Evolutionary conservation across 2,888 invertebrate species (phyloP).

Genomic region (Ypsolopha sequella): DNA sequence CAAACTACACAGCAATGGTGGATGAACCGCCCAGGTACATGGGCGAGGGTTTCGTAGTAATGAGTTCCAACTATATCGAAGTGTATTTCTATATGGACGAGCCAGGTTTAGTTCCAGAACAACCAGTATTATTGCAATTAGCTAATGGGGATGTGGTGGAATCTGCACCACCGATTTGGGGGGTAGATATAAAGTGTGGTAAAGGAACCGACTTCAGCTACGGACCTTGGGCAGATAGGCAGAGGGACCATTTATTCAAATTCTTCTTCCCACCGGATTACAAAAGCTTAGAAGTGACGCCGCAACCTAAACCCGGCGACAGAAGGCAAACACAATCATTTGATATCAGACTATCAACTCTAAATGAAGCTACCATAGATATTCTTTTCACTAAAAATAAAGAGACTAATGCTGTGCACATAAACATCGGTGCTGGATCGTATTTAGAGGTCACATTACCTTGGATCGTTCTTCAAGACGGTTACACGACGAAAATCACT

Average conservation of each 20-base stretch:
- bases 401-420: constrained; percentile 97
- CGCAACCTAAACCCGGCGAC: constrained; percentile 88
- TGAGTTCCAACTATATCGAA: constrained; percentile 95
- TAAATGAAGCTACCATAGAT: constrained; percentile 95
- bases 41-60: constrained; percentile 98
- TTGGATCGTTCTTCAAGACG: constrained; percentile 90
- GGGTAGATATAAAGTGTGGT: constrained; percentile 94
- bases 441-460: constrained; percentile 97
- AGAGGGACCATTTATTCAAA: constrained; percentile 93
- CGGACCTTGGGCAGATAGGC: constrained; percentile 99
- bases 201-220: constrained; percentile 97
- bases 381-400: constrained; percentile 94
- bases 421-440: constrained; percentile 95
- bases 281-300: constrained; percentile 83
- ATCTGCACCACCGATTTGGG: constrained; percentile 95
- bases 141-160: constrained; percentile 95
- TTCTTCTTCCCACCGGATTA: constrained; percentile 96
- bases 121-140: constrained; percentile 88
- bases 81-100: constrained; percentile 98
- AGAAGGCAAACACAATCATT: constrained; percentile 90
- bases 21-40: constrained; percentile 96
- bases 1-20: constrained; percentile 92
- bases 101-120: constrained; percentile 91
- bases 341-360: constrained; percentile 90
- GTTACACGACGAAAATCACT: constrained; percentile 91